These are phyloP conservation scores for Sporophila hypoxantha DNA, from an alignment of 2,113 vertebrate genomes.

Conservation along the genomic window DNA sequence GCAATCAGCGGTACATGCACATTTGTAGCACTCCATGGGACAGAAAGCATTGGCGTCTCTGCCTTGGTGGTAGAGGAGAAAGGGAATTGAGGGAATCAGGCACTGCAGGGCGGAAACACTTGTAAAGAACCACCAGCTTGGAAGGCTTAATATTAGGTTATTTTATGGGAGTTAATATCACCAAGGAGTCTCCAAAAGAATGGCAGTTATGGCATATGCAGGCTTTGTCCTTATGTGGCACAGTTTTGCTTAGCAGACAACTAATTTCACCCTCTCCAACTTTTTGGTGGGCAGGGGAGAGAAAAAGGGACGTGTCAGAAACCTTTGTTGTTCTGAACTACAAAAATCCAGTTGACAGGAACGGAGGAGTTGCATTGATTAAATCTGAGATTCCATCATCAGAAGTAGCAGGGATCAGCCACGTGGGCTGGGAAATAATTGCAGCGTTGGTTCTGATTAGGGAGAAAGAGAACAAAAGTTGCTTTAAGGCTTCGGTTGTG, in stretches of 20 bases:
- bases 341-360: conserved; percentile 4
- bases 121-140: not conserved
- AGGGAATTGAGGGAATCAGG: not conserved
- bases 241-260: conserved; percentile 2
- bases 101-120: not conserved
- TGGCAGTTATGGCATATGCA: not conserved
- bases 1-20: accelerated
- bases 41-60: not conserved
- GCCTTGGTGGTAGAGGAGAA: not conserved
- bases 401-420: conserved; percentile 11
- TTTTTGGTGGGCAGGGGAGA: not conserved
- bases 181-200: not conserved
- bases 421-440: conserved; percentile 15
- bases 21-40: accelerated
- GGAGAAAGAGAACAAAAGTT: conserved; percentile 35
- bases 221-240: not conserved
- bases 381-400: conserved; percentile 27
- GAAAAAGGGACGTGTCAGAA: not conserved
- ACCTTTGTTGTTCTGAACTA: not conserved
- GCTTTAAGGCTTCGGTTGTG: not conserved
- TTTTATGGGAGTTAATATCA: not conserved
- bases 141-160: not conserved
- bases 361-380: conserved; percentile 28
- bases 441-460: not conserved
- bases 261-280: not conserved